A percentile compares a stretch with the other conserved stretches of the same genome.
Conservation (phyloP, 2,888 invertebrate genomes). For the Coleophora flavipennella region DNA sequence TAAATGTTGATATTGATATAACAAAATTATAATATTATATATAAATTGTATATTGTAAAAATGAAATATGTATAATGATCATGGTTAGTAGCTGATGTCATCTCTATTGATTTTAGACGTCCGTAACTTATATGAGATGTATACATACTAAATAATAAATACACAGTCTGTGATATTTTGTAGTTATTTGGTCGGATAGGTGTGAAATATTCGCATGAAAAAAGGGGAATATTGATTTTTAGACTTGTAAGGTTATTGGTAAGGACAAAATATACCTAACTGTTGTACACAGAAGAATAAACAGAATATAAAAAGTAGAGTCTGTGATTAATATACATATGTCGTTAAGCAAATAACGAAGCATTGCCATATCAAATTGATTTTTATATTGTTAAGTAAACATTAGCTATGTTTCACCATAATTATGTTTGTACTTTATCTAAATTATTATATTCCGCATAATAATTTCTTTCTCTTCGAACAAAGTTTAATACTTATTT, state of each 20-base stretch:
- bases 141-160: constrained; percentile 73
- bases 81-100: constrained; percentile 65
- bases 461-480: too few species aligned
- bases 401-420: constrained; percentile 24
- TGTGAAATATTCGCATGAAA: constrained; percentile 67
- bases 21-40: constrained; percentile 14
- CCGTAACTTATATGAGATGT: constrained; percentile 72
- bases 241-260: constrained; percentile 64
- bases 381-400: constrained; percentile 52
- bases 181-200: constrained; percentile 69
- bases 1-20: constrained; percentile 48
- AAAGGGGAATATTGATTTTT: constrained; percentile 59
- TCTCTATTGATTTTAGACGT: constrained; percentile 67
- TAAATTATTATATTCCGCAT: constrained; percentile 21
- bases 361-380: constrained; percentile 67
- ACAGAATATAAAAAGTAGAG: constrained; percentile 48
- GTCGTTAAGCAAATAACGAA: constrained; percentile 54
- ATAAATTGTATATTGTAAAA: constrained; percentile 50
- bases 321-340: constrained; percentile 69
- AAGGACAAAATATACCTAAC: constrained; percentile 50
- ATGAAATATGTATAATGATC: constrained; percentile 52
- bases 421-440: constrained; percentile 28
- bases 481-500: too few species aligned
- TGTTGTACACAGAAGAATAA: constrained; percentile 55
- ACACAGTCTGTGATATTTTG: constrained; percentile 73